A percentile compares a stretch with the other conserved stretches of the same genome.
These are phyloP conservation scores for Acanthaster planci DNA, from an alignment of 35 echinoderm and acorn worm species.

Conservation along the genomic window DNA sequence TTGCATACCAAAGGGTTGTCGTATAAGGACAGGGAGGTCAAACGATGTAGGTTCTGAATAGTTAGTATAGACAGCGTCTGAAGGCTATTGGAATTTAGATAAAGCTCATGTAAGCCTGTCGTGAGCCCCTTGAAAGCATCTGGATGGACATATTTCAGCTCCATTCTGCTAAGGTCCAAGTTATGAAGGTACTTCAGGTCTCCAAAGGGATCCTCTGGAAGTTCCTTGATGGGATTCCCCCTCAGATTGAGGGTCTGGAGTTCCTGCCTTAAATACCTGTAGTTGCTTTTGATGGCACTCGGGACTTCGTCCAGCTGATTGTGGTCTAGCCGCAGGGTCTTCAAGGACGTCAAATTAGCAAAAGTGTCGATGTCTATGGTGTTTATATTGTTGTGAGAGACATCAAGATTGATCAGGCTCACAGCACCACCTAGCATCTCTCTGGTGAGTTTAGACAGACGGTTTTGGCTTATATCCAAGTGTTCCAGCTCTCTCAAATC, in stretches of 20 bases:
- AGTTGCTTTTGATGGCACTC: background rate
- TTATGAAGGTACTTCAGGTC: background rate
- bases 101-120: background rate
- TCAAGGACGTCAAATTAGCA: background rate
- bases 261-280: background rate
- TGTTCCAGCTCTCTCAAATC: background rate
- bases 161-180: slow-evolving; percentile 10
- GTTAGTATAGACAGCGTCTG: background rate
- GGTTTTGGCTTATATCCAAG: background rate
- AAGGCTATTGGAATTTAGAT: background rate
- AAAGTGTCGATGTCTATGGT: background rate
- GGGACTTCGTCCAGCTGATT: slow-evolving; percentile 1
- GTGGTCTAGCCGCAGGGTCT: background rate
- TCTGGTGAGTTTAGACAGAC: background rate
- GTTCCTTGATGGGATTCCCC: background rate
- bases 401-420: background rate
- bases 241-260: background rate
- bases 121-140: background rate
- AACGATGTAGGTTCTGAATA: background rate
- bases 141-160: background rate
- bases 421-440: background rate
- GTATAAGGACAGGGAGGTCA: background rate
- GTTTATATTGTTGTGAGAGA: background rate
- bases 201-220: slow-evolving; percentile 7
- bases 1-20: slow-evolving; percentile 18